A percentile compares a stretch with the other conserved stretches of the same genome.
These are phyloP conservation scores for Drosophila parvula DNA, from an alignment of 1,140 invertebrate species.

Conservation along the genomic window DNA sequence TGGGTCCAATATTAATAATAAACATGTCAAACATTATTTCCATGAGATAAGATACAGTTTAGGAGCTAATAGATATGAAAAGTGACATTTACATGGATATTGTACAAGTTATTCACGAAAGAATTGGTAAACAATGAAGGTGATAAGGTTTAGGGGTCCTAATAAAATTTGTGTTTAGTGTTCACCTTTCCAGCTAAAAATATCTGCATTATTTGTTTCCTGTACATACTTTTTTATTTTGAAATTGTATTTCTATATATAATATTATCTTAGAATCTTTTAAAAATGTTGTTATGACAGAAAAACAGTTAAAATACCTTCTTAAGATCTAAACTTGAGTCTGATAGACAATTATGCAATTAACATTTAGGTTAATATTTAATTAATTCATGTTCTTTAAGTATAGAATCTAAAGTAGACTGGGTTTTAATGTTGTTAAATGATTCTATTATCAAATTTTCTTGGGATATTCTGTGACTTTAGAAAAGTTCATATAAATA, in stretches of 20 bases:
- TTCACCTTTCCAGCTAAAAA: neutral
- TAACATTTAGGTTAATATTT: too few species aligned
- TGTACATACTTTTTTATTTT: too few species aligned
- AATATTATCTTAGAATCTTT: too few species aligned
- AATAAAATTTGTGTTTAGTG: neutral
- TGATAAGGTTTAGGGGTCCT: too few species aligned
- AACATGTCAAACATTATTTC: constrained; percentile 60
- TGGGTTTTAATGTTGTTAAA: neutral
- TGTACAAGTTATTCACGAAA: neutral
- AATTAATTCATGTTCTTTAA: neutral
- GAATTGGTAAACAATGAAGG: neutral
- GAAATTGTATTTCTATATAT: too few species aligned
- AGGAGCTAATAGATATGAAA: constrained; percentile 8
- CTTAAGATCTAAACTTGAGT: neutral
- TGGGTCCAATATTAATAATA: constrained; percentile 47
- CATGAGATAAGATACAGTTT: constrained; percentile 60
- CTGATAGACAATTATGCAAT: neutral
- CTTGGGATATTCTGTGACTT: neutral
- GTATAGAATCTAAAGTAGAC: neutral
- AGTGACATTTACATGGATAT: constrained; percentile 21
- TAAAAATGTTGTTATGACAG: neutral
- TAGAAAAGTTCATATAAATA: neutral
- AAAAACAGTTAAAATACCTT: neutral
- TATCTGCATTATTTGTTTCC: too few species aligned
- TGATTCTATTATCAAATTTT: neutral